Evolutionary conservation across 2,113 vertebrate species (phyloP).

Genomic region (Eulemur macaco): DNA sequence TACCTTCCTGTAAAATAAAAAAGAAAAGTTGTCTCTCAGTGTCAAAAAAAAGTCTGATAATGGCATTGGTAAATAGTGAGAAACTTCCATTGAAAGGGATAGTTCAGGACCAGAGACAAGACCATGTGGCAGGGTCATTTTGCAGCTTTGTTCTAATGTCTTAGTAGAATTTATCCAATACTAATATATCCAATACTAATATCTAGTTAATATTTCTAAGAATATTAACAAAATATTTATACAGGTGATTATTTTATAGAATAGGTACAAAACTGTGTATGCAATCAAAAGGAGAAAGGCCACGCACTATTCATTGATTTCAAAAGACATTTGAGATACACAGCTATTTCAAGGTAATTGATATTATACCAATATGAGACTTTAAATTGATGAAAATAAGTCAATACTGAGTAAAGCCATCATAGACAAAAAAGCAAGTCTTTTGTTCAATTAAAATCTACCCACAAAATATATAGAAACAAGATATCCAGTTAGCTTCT

Average conservation of each 20-base stretch:
- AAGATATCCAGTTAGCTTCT: background rate
- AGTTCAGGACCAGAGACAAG: background rate
- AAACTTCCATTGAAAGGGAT: background rate
- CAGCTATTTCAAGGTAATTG: background rate
- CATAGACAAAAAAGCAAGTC: background rate
- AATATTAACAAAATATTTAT: background rate
- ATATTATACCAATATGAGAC: background rate
- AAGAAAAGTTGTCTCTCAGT: background rate
- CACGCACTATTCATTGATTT: background rate
- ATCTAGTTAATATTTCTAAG: background rate
- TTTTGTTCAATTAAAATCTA: background rate
- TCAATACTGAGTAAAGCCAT: background rate
- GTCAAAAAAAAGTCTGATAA: background rate
- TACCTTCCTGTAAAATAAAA: background rate
- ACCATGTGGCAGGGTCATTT: accelerated
- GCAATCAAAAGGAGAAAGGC: background rate
- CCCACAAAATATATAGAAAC: background rate
- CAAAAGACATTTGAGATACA: too few relatives aligned
- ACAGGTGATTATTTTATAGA: background rate
- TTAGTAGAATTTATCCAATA: background rate
- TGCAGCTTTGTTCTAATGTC: background rate
- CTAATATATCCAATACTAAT: background rate
- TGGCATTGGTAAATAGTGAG: background rate
- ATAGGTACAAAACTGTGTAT: background rate
- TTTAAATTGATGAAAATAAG: background rate